These are phyloP conservation scores for Ectropis crepuscularia DNA, from an alignment of 2,888 invertebrate genomes.

Conservation along the genomic window DNA sequence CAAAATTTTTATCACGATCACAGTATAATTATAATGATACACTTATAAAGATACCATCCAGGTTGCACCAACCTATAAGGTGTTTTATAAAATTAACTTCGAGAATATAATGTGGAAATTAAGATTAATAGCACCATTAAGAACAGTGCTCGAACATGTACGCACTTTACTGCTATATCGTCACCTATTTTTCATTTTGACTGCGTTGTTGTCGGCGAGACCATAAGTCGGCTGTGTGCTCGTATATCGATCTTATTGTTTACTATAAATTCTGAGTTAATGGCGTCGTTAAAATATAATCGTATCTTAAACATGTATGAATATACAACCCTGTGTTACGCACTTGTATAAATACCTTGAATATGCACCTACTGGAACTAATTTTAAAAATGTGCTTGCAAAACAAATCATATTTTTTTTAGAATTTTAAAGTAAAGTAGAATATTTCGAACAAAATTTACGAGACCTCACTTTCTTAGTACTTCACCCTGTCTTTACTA, in stretches of 20 bases:
- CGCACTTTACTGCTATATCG: slow-evolving; percentile 67
- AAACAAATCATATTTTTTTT: too few species aligned
- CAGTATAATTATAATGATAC: neutral
- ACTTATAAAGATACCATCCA: neutral
- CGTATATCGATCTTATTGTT: slow-evolving; percentile 59
- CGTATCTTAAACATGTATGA: slow-evolving; percentile 58
- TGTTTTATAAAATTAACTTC: slow-evolving; percentile 22
- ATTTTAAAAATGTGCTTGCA: too few species aligned
- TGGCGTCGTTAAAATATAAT: slow-evolving; percentile 56
- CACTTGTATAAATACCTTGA: slow-evolving; percentile 21
- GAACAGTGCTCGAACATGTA: slow-evolving; percentile 59
- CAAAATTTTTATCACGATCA: too few species aligned
- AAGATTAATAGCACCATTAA: slow-evolving; percentile 70
- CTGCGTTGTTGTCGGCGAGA: slow-evolving; percentile 54
- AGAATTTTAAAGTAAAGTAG: too few species aligned
- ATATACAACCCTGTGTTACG: slow-evolving; percentile 64
- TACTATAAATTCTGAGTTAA: slow-evolving; percentile 61
- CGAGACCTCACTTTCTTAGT: too few species aligned
- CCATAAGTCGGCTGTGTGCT: slow-evolving; percentile 45
- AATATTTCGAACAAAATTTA: too few species aligned
- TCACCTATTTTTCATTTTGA: slow-evolving; percentile 62
- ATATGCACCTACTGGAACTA: neutral
- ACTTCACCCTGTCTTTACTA: too few species aligned
- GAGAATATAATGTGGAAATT: slow-evolving; percentile 41
- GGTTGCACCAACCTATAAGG: slow-evolving; percentile 10